A percentile compares a stretch with the other conserved stretches of the same genome.
phyloP scores from a whole-genome alignment of 2,888 invertebrate species.

The Drosophila gaucha region DNA sequence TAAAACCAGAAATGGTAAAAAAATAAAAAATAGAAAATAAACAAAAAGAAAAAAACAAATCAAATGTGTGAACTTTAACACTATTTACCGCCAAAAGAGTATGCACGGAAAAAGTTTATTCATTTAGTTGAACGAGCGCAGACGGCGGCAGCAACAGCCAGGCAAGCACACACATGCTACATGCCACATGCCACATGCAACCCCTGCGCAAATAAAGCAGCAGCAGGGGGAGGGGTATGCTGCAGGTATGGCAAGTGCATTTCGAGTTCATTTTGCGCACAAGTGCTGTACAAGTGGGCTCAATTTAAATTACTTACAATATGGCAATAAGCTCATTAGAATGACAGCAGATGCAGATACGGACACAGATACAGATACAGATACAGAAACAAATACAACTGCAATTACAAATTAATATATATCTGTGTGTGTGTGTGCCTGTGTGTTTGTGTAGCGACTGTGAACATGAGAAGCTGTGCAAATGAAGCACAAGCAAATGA shows the following conservation, averaged over 20 bases:
- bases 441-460: neutral
- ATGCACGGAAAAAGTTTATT: slow-evolving; percentile 78
- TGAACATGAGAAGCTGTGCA: slow-evolving; percentile 8
- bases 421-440: neutral
- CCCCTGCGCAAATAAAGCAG: neutral
- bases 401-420: slow-evolving; percentile 1
- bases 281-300: slow-evolving; percentile 52
- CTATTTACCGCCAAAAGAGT: slow-evolving; percentile 79
- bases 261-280: slow-evolving; percentile 65
- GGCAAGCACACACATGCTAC: slow-evolving; percentile 11
- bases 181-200: slow-evolving; percentile 6
- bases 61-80: slow-evolving; percentile 81
- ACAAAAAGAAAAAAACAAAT: slow-evolving; percentile 59
- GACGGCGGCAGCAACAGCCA: slow-evolving; percentile 53
- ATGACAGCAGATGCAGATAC: slow-evolving; percentile 43
- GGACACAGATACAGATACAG: slow-evolving; percentile 9
- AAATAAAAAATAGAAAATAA: slow-evolving; percentile 6
- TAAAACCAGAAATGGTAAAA: slow-evolving; percentile 47
- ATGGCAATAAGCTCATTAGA: slow-evolving; percentile 64
- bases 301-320: slow-evolving; percentile 72
- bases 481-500: slow-evolving; percentile 42
- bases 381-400: slow-evolving; percentile 3
- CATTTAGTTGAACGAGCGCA: slow-evolving; percentile 77
- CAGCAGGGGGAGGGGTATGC: neutral
- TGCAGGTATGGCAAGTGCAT: slow-evolving; percentile 43